phyloP scores from a whole-genome alignment of 2,113 vertebrate species.

The Haliaeetus leucogaster region DNA sequence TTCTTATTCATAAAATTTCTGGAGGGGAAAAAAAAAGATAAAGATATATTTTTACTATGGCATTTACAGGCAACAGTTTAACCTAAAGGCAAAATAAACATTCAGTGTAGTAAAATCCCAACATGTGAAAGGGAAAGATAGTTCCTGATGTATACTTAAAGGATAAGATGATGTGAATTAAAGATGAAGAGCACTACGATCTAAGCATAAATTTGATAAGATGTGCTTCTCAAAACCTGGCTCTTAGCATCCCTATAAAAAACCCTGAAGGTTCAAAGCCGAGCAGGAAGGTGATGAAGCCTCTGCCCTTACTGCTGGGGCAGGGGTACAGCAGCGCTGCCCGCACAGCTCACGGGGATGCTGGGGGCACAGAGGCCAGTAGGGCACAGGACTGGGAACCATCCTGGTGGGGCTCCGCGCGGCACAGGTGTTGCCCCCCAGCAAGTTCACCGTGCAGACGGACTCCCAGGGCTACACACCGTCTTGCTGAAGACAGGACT shows the following conservation, averaged over 20 bases:
- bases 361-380: not conserved
- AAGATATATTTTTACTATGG: not conserved
- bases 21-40: constrained; percentile 30
- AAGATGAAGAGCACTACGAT: not conserved
- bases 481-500: not conserved
- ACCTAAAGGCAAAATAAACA: not conserved
- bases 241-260: not conserved
- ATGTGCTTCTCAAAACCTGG: not conserved
- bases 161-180: not conserved
- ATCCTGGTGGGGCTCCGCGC: accelerated
- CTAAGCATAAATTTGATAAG: not conserved
- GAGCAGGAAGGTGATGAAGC: not conserved
- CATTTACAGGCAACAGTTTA: not conserved
- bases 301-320: too few species aligned
- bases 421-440: not conserved
- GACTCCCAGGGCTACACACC: not conserved
- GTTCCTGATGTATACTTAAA: not conserved
- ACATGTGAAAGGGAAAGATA: not conserved
- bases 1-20: constrained; percentile 99
- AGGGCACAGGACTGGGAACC: not conserved
- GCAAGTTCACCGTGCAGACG: accelerated
- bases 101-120: not conserved
- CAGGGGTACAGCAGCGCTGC: not conserved
- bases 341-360: not conserved
- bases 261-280: accelerated